Evolutionary conservation across 2,888 invertebrate genomes (phyloP).

Genomic region (Papilio protenor): DNA sequence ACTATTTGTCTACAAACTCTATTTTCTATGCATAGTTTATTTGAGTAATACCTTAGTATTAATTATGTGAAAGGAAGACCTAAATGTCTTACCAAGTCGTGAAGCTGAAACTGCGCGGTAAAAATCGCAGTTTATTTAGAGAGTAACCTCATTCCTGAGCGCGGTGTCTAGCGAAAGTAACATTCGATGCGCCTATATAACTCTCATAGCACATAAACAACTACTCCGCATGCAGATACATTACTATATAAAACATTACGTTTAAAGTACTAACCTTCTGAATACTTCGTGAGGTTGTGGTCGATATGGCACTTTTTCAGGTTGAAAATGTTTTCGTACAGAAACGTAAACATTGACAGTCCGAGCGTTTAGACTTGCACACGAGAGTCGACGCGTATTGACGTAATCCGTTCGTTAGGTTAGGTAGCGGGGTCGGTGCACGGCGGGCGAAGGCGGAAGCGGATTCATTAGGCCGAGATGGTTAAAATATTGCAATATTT

Average conservation of each 20-base stretch:
- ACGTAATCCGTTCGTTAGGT: slow-evolving; percentile 63
- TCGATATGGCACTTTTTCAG: slow-evolving; percentile 59
- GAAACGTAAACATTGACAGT: slow-evolving; percentile 69
- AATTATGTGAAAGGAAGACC: slow-evolving; percentile 29
- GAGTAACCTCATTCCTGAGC: slow-evolving; percentile 73
- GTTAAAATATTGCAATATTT: slow-evolving; percentile 54
- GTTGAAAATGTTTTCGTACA: slow-evolving; percentile 53
- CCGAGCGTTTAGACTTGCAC: slow-evolving; percentile 49
- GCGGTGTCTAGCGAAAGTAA: slow-evolving; percentile 70
- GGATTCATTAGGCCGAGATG: slow-evolving; percentile 42
- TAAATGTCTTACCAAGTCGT: slow-evolving; percentile 41
- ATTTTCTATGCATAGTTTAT: background rate
- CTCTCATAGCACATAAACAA: slow-evolving; percentile 53
- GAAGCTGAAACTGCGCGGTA: slow-evolving; percentile 60
- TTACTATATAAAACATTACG: slow-evolving; percentile 47
- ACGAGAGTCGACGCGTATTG: slow-evolving; percentile 59
- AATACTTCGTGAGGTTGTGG: slow-evolving; percentile 55
- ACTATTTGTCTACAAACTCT: background rate
- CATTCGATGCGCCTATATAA: slow-evolving; percentile 60
- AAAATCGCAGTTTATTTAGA: slow-evolving; percentile 75
- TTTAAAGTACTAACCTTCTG: slow-evolving; percentile 67
- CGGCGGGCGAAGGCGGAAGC: slow-evolving; percentile 52
- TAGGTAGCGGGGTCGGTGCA: slow-evolving; percentile 50
- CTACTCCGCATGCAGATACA: slow-evolving; percentile 51
- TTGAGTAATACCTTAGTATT: background rate